These are phyloP conservation scores for Lepidocyrtinus sp. DNA, from an alignment of 2,888 invertebrate species.

Conservation along the genomic window DNA sequence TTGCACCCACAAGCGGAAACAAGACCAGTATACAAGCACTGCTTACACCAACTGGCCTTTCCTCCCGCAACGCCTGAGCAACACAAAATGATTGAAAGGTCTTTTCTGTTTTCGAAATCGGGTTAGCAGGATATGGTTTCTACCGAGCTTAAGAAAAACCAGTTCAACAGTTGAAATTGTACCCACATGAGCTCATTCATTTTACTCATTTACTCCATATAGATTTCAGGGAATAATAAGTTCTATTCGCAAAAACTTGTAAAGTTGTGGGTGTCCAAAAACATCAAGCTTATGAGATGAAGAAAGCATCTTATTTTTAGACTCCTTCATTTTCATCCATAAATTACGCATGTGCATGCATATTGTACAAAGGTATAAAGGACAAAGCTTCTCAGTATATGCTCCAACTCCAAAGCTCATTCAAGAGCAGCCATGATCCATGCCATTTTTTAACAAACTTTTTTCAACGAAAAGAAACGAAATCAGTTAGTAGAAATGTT, in stretches of 20 bases:
- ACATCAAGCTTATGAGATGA: conserved; percentile 14
- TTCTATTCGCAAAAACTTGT: neutral
- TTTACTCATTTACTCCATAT: neutral
- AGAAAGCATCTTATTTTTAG: conserved; percentile 45
- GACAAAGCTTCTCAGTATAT: neutral
- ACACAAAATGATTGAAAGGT: conserved; percentile 47
- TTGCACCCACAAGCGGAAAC: neutral
- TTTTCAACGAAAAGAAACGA: neutral
- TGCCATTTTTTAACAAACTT: too few relatives aligned
- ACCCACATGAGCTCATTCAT: neutral
- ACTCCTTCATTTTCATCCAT: conserved; percentile 12
- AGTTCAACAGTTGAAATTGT: neutral
- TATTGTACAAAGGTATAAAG: neutral
- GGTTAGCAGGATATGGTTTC: conserved; percentile 56
- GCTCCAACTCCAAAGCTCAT: neutral
- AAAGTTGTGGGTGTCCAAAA: conserved; percentile 51
- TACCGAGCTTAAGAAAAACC: too few relatives aligned
- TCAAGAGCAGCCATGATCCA: neutral
- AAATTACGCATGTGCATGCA: conserved; percentile 8
- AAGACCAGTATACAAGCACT: neutral
- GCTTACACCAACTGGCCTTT: too few relatives aligned
- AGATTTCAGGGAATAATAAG: neutral
- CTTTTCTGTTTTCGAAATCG: conserved; percentile 36
- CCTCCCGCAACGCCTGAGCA: neutral
- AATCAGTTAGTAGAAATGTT: neutral